phyloP scores from a whole-genome alignment of 2,888 invertebrate genomes.

The Orthosia gothica region DNA sequence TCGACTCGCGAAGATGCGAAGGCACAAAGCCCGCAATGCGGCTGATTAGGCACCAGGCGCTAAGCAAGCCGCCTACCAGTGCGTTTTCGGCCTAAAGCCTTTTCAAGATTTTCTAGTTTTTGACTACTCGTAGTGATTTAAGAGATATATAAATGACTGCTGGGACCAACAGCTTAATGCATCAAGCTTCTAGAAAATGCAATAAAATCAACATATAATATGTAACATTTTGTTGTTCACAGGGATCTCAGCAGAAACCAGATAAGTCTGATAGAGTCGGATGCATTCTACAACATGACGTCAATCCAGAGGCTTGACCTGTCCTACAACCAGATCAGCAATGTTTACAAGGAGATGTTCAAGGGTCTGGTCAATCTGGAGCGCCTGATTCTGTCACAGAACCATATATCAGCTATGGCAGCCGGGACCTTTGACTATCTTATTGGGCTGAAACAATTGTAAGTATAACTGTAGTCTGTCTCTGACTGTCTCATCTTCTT shows the following conservation, averaged over 20 bases:
- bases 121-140: too few species aligned
- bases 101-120: too few species aligned
- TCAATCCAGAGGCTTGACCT: slow-evolving; percentile 94
- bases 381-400: slow-evolving; percentile 93
- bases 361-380: slow-evolving; percentile 93
- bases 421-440: slow-evolving; percentile 94
- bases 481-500: too few species aligned
- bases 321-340: slow-evolving; percentile 93
- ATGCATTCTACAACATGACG: slow-evolving; percentile 94
- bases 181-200: not conserved
- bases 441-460: slow-evolving; percentile 94
- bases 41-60: too few species aligned
- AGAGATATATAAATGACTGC: too few species aligned
- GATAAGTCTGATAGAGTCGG: slow-evolving; percentile 94
- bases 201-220: not conserved
- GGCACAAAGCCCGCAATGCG: too few species aligned
- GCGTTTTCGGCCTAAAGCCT: too few species aligned
- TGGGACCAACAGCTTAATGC: too few species aligned
- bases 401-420: slow-evolving; percentile 93
- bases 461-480: slow-evolving; percentile 71
- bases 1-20: too few species aligned
- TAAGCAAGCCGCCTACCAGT: too few species aligned
- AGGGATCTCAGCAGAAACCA: slow-evolving; percentile 96
- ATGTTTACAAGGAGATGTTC: slow-evolving; percentile 94
- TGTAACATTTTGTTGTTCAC: slow-evolving; percentile 63